phyloP scores from a whole-genome alignment of 2,113 vertebrate genomes.

The Rousettus leschenaultii region DNA sequence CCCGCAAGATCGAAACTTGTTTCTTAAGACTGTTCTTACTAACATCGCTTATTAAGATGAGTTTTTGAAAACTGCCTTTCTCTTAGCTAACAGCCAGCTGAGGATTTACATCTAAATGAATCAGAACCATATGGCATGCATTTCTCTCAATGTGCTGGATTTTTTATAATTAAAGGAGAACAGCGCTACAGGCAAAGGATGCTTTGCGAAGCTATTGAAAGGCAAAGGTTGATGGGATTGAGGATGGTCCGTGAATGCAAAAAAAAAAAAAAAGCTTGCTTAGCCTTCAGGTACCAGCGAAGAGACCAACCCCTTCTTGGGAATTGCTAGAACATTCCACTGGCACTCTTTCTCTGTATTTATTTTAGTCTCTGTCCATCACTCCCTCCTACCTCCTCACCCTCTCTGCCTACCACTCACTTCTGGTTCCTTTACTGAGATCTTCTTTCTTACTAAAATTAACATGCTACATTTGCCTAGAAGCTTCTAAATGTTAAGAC shows the following conservation, averaged over 20 bases:
- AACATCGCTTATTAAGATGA: slow-evolving; percentile 24
- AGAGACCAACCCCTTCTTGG: neutral
- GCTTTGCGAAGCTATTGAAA: slow-evolving; percentile 34
- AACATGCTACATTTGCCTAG: neutral
- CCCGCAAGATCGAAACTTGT: slow-evolving; percentile 39
- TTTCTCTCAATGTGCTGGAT: slow-evolving; percentile 28
- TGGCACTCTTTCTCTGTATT: neutral
- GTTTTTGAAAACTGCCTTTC: slow-evolving; percentile 54
- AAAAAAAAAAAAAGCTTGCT: neutral
- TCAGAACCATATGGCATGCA: slow-evolving; percentile 56
- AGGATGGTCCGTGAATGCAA: neutral
- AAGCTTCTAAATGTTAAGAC: neutral
- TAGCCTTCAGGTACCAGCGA: slow-evolving; percentile 15
- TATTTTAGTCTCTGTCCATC: neutral
- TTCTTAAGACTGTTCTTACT: slow-evolving; percentile 1
- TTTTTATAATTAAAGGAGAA: slow-evolving; percentile 60
- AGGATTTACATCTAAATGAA: slow-evolving; percentile 50
- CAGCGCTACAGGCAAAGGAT: neutral
- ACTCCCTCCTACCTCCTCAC: neutral
- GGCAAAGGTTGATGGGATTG: neutral
- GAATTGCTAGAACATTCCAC: neutral
- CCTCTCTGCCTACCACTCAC: neutral
- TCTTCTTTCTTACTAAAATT: neutral
- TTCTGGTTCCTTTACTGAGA: neutral
- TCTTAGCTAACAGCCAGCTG: slow-evolving; percentile 25